Conservation (phyloP, 1,140 invertebrate genomes). For the Hycleus phaleratus region DNA sequence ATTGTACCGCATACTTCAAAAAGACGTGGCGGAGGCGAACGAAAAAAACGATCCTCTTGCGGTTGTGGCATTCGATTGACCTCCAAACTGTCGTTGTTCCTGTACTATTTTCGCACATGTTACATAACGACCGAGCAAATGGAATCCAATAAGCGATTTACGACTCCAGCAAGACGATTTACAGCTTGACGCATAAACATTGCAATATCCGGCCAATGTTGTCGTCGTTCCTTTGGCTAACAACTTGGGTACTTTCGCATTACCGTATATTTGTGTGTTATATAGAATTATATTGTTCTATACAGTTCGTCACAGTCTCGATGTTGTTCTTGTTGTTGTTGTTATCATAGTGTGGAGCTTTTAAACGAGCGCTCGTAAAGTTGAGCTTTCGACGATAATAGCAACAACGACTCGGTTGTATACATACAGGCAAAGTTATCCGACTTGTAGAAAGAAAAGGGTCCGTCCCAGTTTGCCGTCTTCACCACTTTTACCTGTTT, state of each 20-base stretch:
- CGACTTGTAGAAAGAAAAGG: not conserved
- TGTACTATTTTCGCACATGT: conserved; percentile 7
- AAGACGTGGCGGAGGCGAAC: too few species aligned
- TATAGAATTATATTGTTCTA: conserved; percentile 5
- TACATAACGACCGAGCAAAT: conserved; percentile 11
- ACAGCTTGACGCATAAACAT: conserved; percentile 16
- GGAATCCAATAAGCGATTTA: conserved; percentile 18
- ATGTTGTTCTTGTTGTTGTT: conserved; percentile 8
- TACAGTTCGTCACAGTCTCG: conserved; percentile 10
- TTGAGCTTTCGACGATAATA: conserved; percentile 7
- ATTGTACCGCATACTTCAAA: too few species aligned
- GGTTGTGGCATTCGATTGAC: too few species aligned
- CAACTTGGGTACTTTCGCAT: not conserved
- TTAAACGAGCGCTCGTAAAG: conserved; percentile 23
- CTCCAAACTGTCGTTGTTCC: too few species aligned
- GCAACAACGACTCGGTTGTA: too few species aligned
- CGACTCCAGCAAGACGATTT: conserved; percentile 13
- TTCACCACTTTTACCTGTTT: conserved; percentile 32
- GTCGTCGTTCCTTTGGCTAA: conserved; percentile 5
- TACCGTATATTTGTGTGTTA: not conserved
- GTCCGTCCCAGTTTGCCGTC: conserved; percentile 2
- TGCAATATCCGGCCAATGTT: conserved; percentile 7
- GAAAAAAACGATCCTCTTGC: too few species aligned
- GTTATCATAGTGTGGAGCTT: conserved; percentile 3
- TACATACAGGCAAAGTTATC: conserved; percentile 5